Evolutionary conservation across 37 sponge, comb jelly and placozoan species (phyloP).

Genomic region (Cliona cf. orientalis): DNA sequence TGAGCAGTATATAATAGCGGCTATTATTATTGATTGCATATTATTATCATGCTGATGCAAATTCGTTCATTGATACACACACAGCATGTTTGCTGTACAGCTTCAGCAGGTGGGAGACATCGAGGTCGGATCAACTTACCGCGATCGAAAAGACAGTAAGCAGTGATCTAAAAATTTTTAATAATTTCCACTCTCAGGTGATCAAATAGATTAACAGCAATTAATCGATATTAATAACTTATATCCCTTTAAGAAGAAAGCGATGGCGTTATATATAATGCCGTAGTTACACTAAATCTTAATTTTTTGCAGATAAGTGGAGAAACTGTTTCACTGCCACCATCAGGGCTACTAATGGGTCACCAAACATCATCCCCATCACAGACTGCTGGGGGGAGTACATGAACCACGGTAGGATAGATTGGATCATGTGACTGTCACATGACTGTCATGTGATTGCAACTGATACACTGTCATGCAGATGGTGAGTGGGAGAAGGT

Average conservation of each 20-base stretch:
- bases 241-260: too few species aligned
- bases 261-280: too few species aligned
- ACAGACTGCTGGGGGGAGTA: constrained; percentile 54
- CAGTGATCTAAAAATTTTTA: not conserved
- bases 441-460: too few species aligned
- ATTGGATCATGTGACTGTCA: not conserved
- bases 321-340: constrained; percentile 44
- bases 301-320: too few species aligned
- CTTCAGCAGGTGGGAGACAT: constrained; percentile 11
- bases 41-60: too few species aligned
- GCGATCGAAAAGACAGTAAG: not conserved
- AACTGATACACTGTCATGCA: too few species aligned
- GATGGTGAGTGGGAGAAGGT: constrained; percentile 60
- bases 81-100: constrained; percentile 1
- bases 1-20: too few species aligned
- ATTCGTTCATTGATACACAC: too few species aligned
- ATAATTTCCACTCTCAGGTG: not conserved
- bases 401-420: constrained; percentile 34
- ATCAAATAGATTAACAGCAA: too few species aligned
- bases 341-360: constrained; percentile 36
- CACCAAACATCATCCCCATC: constrained; percentile 3
- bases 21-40: too few species aligned
- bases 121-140: not conserved
- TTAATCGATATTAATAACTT: too few species aligned
- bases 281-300: too few species aligned